These are phyloP conservation scores for Pygoscelis antarcticus DNA, from an alignment of 2,113 vertebrate genomes.

Conservation along the genomic window DNA sequence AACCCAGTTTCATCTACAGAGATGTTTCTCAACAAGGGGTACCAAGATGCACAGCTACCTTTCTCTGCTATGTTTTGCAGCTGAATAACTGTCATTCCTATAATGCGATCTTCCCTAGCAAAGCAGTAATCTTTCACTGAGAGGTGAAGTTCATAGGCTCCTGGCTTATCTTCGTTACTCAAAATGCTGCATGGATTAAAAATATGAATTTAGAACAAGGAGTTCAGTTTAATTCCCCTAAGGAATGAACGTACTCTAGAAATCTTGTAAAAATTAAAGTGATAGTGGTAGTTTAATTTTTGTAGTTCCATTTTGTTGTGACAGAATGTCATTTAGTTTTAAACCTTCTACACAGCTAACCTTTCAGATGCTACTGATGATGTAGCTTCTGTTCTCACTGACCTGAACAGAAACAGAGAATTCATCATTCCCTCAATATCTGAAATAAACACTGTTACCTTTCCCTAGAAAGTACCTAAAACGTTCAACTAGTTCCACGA, in stretches of 20 bases:
- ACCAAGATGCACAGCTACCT: constrained; percentile 82
- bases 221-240: not conserved
- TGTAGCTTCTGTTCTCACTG: not conserved
- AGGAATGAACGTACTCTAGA: not conserved
- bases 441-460: not conserved
- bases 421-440: not conserved
- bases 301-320: not conserved
- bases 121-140: constrained; percentile 99
- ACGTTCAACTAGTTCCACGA: not conserved
- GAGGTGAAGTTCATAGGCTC: constrained; percentile 91
- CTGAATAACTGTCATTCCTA: constrained; percentile 94
- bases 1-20: constrained; percentile 90
- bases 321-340: not conserved
- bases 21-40: constrained; percentile 87
- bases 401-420: not conserved
- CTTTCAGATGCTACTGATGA: not conserved
- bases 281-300: not conserved
- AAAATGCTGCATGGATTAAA: constrained; percentile 79
- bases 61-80: constrained; percentile 85
- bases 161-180: constrained; percentile 86
- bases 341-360: not conserved
- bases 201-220: not conserved
- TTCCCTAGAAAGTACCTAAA: not conserved
- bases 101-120: constrained; percentile 90
- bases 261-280: not conserved